Evolutionary conservation across 2,113 vertebrate species (phyloP).

Genomic region (Lagopus leucura): DNA sequence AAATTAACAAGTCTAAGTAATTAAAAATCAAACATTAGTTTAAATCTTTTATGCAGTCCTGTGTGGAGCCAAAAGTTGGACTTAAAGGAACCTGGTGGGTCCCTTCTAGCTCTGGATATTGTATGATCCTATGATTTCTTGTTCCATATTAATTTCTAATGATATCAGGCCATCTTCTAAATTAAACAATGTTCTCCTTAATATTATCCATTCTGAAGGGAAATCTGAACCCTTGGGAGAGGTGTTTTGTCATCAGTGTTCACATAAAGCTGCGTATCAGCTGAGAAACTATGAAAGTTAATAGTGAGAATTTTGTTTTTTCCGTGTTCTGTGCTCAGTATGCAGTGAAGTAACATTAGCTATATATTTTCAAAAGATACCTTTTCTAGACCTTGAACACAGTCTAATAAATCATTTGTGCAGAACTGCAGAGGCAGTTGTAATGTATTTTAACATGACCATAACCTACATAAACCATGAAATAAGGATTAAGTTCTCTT

Average conservation of each 20-base stretch:
- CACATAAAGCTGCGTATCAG: fast-evolving
- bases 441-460: not conserved
- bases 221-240: not conserved
- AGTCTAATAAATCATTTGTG: not conserved
- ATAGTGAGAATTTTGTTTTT: not conserved
- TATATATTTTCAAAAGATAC: not conserved
- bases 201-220: not conserved
- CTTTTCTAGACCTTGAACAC: not conserved
- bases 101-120: not conserved
- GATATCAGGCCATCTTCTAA: not conserved
- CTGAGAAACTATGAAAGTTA: not conserved
- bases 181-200: not conserved
- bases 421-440: not conserved
- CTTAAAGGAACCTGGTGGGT: not conserved
- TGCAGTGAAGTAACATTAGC: not conserved
- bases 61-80: not conserved
- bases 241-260: not conserved
- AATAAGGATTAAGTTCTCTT: not conserved
- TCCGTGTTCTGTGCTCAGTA: not conserved
- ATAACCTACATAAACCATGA: not conserved
- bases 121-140: not conserved
- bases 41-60: not conserved
- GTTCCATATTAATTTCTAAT: not conserved
- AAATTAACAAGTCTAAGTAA: not conserved
- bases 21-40: not conserved